A percentile compares a stretch with the other conserved stretches of the same genome.
Conservation (phyloP, 2,797 vertebrate genomes). For the Apogon talboti region DNA sequence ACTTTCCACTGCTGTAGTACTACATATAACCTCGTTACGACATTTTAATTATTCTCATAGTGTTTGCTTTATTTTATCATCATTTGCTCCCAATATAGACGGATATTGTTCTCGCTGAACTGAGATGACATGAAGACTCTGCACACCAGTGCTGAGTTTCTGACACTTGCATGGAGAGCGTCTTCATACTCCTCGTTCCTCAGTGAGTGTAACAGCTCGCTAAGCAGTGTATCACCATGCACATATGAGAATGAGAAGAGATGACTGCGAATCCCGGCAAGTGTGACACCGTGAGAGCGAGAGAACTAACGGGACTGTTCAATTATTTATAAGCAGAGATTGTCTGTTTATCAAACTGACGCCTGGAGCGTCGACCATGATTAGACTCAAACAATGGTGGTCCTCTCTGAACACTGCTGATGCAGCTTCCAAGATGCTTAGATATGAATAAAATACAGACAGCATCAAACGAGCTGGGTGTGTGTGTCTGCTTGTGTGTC, state of each 20-base stretch:
- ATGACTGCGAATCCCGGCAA: slow-evolving; percentile 46
- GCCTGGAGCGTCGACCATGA: slow-evolving; percentile 70
- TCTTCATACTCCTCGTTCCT: slow-evolving; percentile 47
- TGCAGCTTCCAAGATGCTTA: slow-evolving; percentile 53
- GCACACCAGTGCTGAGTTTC: slow-evolving; percentile 8
- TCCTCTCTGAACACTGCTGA: slow-evolving; percentile 64
- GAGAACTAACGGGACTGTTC: slow-evolving; percentile 64
- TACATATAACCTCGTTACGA: too few relatives aligned
- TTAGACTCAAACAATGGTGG: slow-evolving; percentile 74
- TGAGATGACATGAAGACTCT: slow-evolving; percentile 3
- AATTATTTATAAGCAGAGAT: slow-evolving; percentile 79
- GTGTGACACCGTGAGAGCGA: slow-evolving; percentile 59
- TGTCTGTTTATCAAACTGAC: slow-evolving; percentile 80
- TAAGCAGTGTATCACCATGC: slow-evolving; percentile 57
- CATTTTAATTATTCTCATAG: not conserved
- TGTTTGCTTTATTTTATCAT: slow-evolving; percentile 26
- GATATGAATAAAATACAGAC: slow-evolving; percentile 51
- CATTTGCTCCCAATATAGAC: slow-evolving; percentile 15
- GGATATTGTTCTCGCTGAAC: slow-evolving; percentile 26
- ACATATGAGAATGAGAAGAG: slow-evolving; percentile 50
- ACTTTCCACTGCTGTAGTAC: too few relatives aligned
- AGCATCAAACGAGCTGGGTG: slow-evolving; percentile 30
- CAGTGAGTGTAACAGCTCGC: slow-evolving; percentile 54
- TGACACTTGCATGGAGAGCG: slow-evolving; percentile 1
- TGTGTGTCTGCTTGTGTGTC: slow-evolving; percentile 20